A percentile compares a stretch with the other conserved stretches of the same genome.
These are phyloP conservation scores for Coptotermes formosanus DNA, from an alignment of 1,140 invertebrate genomes.

Conservation along the genomic window DNA sequence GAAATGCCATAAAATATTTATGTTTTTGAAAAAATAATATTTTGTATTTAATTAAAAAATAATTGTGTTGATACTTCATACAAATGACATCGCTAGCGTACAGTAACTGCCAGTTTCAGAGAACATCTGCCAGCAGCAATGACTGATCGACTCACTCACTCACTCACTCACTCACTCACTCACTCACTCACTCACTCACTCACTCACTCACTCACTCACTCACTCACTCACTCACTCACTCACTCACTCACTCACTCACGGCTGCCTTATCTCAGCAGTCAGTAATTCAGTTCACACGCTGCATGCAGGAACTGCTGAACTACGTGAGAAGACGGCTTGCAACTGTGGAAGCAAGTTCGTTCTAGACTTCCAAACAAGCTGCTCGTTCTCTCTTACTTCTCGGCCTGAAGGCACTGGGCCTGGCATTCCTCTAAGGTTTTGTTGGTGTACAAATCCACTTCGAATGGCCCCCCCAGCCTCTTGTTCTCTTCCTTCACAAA, in stretches of 20 bases:
- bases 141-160: too few relatives aligned
- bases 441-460: conserved; percentile 81
- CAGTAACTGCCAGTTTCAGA: too few relatives aligned
- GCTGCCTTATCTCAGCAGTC: too few relatives aligned
- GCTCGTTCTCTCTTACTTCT: conserved; percentile 57
- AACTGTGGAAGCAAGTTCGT: background rate
- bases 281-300: too few relatives aligned
- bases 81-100: too few relatives aligned
- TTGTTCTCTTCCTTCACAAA: conserved; percentile 89
- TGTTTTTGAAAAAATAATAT: too few relatives aligned
- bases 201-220: background rate
- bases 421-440: conserved; percentile 83
- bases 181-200: background rate
- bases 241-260: background rate
- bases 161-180: background rate
- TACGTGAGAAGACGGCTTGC: background rate
- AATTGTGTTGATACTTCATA: too few relatives aligned
- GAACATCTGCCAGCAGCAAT: too few relatives aligned
- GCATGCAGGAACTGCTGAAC: background rate
- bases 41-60: too few relatives aligned
- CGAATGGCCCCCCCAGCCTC: conserved; percentile 80
- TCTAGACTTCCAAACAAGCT: background rate
- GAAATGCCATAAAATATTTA: too few relatives aligned
- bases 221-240: background rate
- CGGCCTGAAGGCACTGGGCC: conserved; percentile 71